Evolutionary conservation across 35 echinoderm and acorn worm genomes (phyloP).

Genomic region (Heliocidaris erythrogramma): DNA sequence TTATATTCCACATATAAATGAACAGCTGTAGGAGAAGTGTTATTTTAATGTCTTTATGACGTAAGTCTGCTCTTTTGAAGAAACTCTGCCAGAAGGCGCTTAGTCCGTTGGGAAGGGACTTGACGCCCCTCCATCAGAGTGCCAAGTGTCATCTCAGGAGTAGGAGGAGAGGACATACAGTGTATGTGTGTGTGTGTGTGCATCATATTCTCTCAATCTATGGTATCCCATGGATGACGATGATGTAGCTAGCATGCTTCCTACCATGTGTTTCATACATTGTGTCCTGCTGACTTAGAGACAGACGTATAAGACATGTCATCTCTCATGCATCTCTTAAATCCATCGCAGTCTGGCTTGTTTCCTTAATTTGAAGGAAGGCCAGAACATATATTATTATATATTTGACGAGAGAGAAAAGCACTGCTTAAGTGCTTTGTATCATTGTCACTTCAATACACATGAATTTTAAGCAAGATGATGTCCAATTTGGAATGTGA

Average conservation of each 20-base stretch:
- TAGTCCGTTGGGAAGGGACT: neutral
- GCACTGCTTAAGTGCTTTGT: neutral
- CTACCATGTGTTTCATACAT: neutral
- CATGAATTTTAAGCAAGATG: neutral
- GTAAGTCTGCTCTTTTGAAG: neutral
- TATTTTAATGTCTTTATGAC: neutral
- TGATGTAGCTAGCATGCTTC: neutral
- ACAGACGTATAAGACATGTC: neutral
- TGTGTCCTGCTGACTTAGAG: neutral
- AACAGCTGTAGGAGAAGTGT: neutral
- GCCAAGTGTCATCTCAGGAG: neutral
- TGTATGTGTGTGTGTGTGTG: neutral
- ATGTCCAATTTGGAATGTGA: conserved; percentile 24
- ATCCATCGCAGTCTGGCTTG: neutral
- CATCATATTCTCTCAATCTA: neutral
- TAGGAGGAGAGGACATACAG: neutral
- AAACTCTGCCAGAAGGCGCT: neutral
- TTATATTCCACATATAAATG: neutral
- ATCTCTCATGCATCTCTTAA: neutral
- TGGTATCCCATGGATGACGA: neutral
- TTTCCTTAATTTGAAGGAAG: neutral
- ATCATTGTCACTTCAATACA: neutral
- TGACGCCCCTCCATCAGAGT: neutral
- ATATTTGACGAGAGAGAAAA: neutral
- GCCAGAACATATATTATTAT: neutral